Percentiles rank a stretch among this genome's conserved stretches.
phyloP scores from a whole-genome alignment of 2,888 invertebrate species.

The Biston stratarius region DNA sequence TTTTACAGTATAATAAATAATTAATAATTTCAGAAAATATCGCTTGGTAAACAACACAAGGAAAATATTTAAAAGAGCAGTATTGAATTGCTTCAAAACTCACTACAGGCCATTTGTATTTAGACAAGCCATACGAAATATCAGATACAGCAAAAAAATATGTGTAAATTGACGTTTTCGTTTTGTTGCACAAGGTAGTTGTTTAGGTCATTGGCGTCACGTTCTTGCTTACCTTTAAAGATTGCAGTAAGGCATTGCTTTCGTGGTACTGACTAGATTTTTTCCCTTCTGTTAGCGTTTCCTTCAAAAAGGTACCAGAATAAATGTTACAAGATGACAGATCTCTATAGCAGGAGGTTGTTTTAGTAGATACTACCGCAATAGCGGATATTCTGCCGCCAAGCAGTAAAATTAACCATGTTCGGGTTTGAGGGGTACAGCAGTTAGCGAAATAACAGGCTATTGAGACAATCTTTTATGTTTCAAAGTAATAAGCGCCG shows the following conservation, averaged over 20 bases:
- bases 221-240: slow-evolving; percentile 41
- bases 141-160: slow-evolving; percentile 46
- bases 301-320: background rate
- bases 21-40: too few species aligned
- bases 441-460: background rate
- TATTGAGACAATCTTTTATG: background rate
- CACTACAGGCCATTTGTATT: background rate
- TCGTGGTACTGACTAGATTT: slow-evolving; percentile 5
- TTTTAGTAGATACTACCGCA: too few species aligned
- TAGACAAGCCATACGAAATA: slow-evolving; percentile 13
- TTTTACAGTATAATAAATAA: too few species aligned
- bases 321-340: too few species aligned
- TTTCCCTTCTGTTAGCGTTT: background rate
- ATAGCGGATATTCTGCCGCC: too few species aligned
- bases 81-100: too few species aligned
- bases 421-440: too few species aligned
- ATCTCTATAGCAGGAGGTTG: too few species aligned
- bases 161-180: slow-evolving; percentile 51
- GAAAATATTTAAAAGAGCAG: too few species aligned
- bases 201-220: slow-evolving; percentile 47
- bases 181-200: slow-evolving; percentile 50
- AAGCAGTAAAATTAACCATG: too few species aligned
- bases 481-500: too few species aligned
- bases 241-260: slow-evolving; percentile 35
- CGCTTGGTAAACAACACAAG: too few species aligned